Conservation (phyloP, 1,140 invertebrate genomes). For the Drosophila sechellia region DNA sequence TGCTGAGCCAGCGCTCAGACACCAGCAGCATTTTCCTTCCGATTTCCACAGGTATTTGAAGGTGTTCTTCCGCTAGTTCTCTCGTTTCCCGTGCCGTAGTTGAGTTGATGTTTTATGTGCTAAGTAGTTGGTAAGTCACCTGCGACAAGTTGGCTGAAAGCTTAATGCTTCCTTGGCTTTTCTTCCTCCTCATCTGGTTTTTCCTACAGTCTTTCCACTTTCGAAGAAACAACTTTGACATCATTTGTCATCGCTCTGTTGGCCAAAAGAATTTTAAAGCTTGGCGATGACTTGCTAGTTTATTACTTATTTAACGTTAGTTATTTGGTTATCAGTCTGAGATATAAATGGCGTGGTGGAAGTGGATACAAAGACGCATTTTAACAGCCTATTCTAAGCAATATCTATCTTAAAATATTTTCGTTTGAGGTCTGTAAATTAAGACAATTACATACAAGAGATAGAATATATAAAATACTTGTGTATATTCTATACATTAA, state of each 20-base stretch:
- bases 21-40: not conserved
- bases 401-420: no score
- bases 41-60: slow-evolving; percentile 17
- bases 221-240: slow-evolving; percentile 6
- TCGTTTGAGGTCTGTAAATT: no score
- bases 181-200: slow-evolving; percentile 19
- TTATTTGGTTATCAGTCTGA: not conserved
- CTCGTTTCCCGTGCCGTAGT: slow-evolving; percentile 30
- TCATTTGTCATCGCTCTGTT: slow-evolving; percentile 43
- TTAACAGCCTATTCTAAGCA: no score
- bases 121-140: slow-evolving; percentile 68
- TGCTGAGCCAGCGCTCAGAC: slow-evolving; percentile 27
- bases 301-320: slow-evolving; percentile 2
- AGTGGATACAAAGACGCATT: not conserved
- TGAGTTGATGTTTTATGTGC: slow-evolving; percentile 60
- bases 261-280: slow-evolving; percentile 8
- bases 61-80: not conserved
- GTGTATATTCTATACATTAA: no score
- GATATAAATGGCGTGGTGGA: not conserved
- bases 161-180: slow-evolving; percentile 36
- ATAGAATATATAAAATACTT: no score
- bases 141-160: slow-evolving; percentile 63
- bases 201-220: slow-evolving; percentile 4
- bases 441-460: no score
- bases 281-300: slow-evolving; percentile 6